A percentile compares a stretch with the other conserved stretches of the same genome.
Evolutionary conservation across 2,113 vertebrate species (phyloP).

Genomic region (Carlito syrichta): DNA sequence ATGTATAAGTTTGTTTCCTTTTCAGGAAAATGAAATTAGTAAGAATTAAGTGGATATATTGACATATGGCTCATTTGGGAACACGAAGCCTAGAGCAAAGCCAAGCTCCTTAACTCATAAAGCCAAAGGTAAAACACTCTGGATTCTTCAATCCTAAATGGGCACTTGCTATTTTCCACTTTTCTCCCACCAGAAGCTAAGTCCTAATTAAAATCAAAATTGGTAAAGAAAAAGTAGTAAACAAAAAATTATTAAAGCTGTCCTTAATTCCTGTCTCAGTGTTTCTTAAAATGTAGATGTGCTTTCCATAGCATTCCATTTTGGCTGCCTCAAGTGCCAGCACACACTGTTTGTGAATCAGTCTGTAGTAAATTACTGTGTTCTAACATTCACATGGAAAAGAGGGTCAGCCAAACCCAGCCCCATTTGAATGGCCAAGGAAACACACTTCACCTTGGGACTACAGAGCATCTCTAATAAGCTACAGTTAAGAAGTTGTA

Average conservation of each 20-base stretch:
- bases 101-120: constrained; percentile 3
- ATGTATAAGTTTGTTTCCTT: constrained; percentile 53
- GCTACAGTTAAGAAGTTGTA: constrained; percentile 4
- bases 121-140: background rate
- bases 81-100: constrained; percentile 48
- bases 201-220: constrained; percentile 16
- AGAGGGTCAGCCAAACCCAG: background rate
- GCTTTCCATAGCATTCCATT: background rate
- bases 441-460: background rate
- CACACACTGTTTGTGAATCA: background rate
- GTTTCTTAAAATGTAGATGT: background rate
- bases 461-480: background rate
- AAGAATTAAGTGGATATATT: constrained; percentile 63
- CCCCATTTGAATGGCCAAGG: background rate
- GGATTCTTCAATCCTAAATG: background rate
- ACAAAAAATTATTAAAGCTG: background rate
- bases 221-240: constrained; percentile 19
- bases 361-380: background rate
- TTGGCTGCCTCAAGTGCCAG: background rate
- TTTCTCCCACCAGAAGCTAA: background rate
- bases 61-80: constrained; percentile 68
- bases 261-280: background rate
- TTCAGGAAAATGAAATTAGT: constrained; percentile 66
- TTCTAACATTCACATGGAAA: background rate
- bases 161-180: background rate